Base-by-base conservation (phyloP, 2,888 invertebrate species). In the Lysandra bellargus region DNA sequence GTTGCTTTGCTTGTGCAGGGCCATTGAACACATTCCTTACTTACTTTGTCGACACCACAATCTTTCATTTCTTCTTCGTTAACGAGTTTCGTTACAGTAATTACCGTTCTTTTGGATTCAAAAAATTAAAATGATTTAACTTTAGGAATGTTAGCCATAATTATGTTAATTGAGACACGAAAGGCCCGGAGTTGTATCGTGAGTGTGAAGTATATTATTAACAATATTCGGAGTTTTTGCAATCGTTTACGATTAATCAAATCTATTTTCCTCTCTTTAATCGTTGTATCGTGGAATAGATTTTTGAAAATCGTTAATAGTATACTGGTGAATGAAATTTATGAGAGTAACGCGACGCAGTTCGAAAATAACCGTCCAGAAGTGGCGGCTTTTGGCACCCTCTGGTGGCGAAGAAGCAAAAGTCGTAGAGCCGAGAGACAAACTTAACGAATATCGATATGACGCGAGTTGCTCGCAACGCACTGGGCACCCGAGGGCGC, bases 1-100 rank as follows among this genome's bases (percentile, higher is more conserved):
- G 88, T 90, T 88, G 94, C 94, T 94, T 94, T 92, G 94, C 94
- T 94, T 94, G 90, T 88, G 92, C 93, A 90, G 93, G 92, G 93
- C 93, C 92, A 86, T 87, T 86, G 87, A 88, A 87, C 85, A 86
- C 87, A 86, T 84, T 83, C 84, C 81, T 82, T 83, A 80, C 82
- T 84, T 84, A 80, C 80, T 84, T 83, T 83, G 79, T 73, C 75
- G 30, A 81, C 78, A 82, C 81, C 80, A 82, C 82, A 73, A 81
- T 33, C 80, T 83, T 84, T 84, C 80, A 53, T 83, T 83, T 84
- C 81, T 80, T 83, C 82, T 84, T 83, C 79, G 85, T 88, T 84
- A 81, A 83, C 80, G 76, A 81, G 83, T 83, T 85, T 80, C 79
- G 81, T 85, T 86, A 75, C 75, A 75, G 75, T 75, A 53, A 53